Percentiles rank a stretch among this genome's conserved stretches.
phyloP scores from a whole-genome alignment of 2,888 invertebrate genomes.

The Barypeithes pellucidus region DNA sequence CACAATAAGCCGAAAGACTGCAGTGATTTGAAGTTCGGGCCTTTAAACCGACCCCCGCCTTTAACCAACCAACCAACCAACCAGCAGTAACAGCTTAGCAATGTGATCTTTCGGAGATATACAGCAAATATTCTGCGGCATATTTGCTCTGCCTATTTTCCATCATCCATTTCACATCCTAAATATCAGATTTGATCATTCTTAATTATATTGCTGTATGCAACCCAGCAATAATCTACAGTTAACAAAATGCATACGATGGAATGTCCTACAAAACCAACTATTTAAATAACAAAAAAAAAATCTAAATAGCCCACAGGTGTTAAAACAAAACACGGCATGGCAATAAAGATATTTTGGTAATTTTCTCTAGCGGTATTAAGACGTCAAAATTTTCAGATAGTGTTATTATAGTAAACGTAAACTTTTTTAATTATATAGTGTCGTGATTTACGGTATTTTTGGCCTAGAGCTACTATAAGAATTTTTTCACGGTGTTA shows the following conservation, averaged over 20 bases:
- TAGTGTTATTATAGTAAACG: slow-evolving; percentile 23
- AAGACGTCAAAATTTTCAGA: slow-evolving; percentile 36
- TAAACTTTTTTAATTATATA: slow-evolving; percentile 34
- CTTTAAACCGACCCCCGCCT: too few relatives aligned
- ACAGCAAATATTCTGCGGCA: too few relatives aligned
- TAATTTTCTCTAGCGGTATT: slow-evolving; percentile 29
- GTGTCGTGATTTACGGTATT: slow-evolving; percentile 36
- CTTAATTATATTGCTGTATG: too few relatives aligned
- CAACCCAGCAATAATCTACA: too few relatives aligned
- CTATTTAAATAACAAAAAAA: not conserved
- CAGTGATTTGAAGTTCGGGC: too few relatives aligned
- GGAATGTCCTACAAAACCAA: not conserved
- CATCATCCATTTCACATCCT: too few relatives aligned
- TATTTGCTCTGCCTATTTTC: too few relatives aligned
- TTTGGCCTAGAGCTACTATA: not conserved
- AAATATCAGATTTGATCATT: too few relatives aligned
- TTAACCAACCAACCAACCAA: too few relatives aligned
- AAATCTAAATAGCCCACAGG: slow-evolving; percentile 1
- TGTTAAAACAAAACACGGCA: slow-evolving; percentile 2
- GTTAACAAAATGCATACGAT: not conserved
- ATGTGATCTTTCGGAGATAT: too few relatives aligned
- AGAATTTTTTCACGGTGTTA: slow-evolving; percentile 21
- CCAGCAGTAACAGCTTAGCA: too few relatives aligned
- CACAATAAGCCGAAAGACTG: too few relatives aligned
- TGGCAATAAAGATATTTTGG: slow-evolving; percentile 28